Percentiles rank a stretch among this genome's conserved stretches.
Conservation (phyloP, 2,113 vertebrate genomes). For the Piaya cayana region DNA sequence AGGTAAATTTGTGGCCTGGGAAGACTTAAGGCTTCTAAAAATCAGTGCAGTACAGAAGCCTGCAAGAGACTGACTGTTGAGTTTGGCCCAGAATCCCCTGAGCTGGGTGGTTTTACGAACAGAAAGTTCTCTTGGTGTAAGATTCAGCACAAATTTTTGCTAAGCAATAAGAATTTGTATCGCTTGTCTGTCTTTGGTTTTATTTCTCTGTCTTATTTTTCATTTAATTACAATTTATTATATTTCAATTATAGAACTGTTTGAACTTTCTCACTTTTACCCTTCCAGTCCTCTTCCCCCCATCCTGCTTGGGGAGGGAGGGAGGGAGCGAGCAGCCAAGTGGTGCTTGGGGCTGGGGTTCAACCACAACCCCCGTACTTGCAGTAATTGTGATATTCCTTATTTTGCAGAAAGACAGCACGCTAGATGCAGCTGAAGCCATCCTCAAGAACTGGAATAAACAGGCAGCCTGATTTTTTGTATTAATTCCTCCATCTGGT, state of each 20-base stretch:
- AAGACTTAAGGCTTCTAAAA: not conserved
- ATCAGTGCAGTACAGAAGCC: not conserved
- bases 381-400: conserved; percentile 19
- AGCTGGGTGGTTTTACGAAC: not conserved
- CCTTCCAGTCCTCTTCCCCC: too few relatives aligned
- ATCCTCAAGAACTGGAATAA: conserved; percentile 90
- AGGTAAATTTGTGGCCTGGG: conserved; percentile 79
- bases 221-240: too few relatives aligned
- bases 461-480: conserved; percentile 5
- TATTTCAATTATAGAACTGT: too few relatives aligned
- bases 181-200: too few relatives aligned
- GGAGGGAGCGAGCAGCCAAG: too few relatives aligned
- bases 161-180: too few relatives aligned
- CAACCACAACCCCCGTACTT: not conserved
- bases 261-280: too few relatives aligned
- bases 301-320: too few relatives aligned
- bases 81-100: too few relatives aligned
- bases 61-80: not conserved
- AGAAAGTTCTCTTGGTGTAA: not conserved
- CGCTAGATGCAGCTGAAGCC: conserved; percentile 86
- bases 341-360: too few relatives aligned
- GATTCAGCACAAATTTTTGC: not conserved
- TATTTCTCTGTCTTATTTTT: too few relatives aligned
- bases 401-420: conserved; percentile 87
- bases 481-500: not conserved